Base-by-base conservation (phyloP, 2,113 vertebrate genomes). In the Pongo pygmaeus region DNA sequence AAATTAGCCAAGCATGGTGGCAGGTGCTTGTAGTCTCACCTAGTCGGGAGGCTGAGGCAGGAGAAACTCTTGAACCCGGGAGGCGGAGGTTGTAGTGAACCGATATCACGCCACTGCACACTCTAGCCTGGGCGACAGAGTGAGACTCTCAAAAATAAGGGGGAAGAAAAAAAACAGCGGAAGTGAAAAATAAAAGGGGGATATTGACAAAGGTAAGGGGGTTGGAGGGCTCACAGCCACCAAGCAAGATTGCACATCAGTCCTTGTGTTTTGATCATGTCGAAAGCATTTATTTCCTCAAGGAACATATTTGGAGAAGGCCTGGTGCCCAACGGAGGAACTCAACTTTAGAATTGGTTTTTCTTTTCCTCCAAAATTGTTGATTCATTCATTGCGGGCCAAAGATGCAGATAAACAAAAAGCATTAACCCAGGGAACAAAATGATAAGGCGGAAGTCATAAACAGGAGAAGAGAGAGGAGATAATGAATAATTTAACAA, bases 401-500 rank as follows among this genome's bases (percentile, higher is more conserved):
- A 95, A 86, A 93, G 89, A 94, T 75, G 61, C 83, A 84, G 86
- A 86, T 72, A 95, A 92, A 95, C 85, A 91, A 91, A 88, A 93
- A 59, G 79, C 95, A 91, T 93, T 96, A 92, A 93, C 92, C 70
- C 67, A 0, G 75, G 84, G 87, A 93, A 57, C 67, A 55, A 72
- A 70, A 89, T 2, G 69, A 69, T 48, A 85, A 93, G 79, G 87
- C 85, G 81, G 97, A 98, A 97, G 84, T 95, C 97, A 85, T 90
- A 96, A 97, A 95, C 77, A 67, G 94, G 89, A 92, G 81, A 25
- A 38, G 64, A 88, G 91, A 84, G 75, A 92, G 87, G 48, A 57
- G 75, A 75, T 35, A 12, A 96, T 98, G 97, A 98, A 98, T 97
- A 97, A 98, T 98, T 98, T 89, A 97, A 96, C 87, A 92, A 67